These are phyloP conservation scores for Pangasianodon gigas DNA, from an alignment of 2,113 vertebrate genomes.

Conservation along the genomic window DNA sequence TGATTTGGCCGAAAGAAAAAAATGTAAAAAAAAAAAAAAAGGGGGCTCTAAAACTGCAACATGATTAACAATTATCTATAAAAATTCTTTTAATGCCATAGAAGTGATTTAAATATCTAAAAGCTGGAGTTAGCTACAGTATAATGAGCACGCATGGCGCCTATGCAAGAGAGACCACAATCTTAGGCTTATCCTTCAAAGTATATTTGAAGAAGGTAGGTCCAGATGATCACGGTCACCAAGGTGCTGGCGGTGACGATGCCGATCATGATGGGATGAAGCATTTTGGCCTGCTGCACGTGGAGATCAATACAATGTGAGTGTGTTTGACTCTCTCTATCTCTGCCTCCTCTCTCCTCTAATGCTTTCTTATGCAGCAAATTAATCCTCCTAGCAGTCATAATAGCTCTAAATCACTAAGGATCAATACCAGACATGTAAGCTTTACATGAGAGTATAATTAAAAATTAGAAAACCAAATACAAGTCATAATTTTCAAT, in stretches of 20 bases:
- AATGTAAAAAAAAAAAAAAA: too few species aligned
- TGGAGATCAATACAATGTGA: neutral
- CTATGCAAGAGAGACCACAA: conserved; percentile 60
- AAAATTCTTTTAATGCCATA: too few species aligned
- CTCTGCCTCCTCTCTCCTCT: neutral
- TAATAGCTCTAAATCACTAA: neutral
- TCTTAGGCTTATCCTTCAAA: conserved; percentile 56
- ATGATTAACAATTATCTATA: too few species aligned
- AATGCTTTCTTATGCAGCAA: neutral
- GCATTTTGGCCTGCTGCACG: conserved; percentile 56
- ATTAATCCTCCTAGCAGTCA: conserved; percentile 22
- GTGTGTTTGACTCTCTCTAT: neutral
- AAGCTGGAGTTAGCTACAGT: too few species aligned
- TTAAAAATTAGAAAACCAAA: neutral
- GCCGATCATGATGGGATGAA: conserved; percentile 68
- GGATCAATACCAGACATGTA: neutral
- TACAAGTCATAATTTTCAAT: neutral
- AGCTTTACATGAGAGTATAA: neutral
- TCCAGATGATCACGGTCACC: conserved; percentile 68
- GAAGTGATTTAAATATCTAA: too few species aligned
- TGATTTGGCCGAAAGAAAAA: too few species aligned
- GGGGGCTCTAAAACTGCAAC: too few species aligned
- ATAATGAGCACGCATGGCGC: neutral
- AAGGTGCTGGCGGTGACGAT: conserved; percentile 66
- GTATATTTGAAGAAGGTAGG: conserved; percentile 30